A percentile compares a stretch with the other conserved stretches of the same genome.
Conservation (phyloP, 2,888 invertebrate species). For the Tetragnatha montana region DNA sequence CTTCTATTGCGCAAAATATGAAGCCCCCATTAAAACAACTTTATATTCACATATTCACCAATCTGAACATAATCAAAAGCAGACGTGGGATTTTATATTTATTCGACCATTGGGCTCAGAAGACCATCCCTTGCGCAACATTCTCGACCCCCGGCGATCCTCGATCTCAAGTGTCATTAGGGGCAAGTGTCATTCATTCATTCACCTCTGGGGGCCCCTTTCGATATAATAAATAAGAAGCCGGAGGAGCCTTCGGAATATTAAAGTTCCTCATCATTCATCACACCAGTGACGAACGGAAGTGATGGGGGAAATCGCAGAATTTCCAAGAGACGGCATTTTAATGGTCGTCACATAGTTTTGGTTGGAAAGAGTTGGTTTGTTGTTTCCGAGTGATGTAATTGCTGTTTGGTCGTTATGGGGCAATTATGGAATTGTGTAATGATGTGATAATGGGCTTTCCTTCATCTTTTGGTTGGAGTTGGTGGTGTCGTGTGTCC, state of each 20-base stretch:
- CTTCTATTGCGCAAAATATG: too few relatives aligned
- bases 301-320: slow-evolving; percentile 14
- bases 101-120: not conserved
- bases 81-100: too few relatives aligned
- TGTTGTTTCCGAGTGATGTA: not conserved
- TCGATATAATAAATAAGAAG: slow-evolving; percentile 35
- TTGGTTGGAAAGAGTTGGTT: slow-evolving; percentile 4
- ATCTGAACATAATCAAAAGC: too few relatives aligned
- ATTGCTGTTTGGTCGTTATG: not conserved
- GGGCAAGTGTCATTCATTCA: slow-evolving; percentile 3
- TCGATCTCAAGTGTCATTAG: slow-evolving; percentile 35
- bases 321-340: slow-evolving; percentile 20
- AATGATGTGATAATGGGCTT: slow-evolving; percentile 7
- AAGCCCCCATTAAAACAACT: too few relatives aligned
- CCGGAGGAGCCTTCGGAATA: slow-evolving; percentile 36
- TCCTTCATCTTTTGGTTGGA: too few relatives aligned
- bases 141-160: not conserved
- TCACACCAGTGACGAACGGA: slow-evolving; percentile 41
- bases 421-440: not conserved
- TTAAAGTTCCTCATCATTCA: slow-evolving; percentile 33
- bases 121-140: not conserved
- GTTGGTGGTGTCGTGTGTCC: not conserved
- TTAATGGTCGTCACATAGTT: slow-evolving; percentile 33
- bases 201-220: slow-evolving; percentile 24
- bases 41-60: too few relatives aligned